phyloP scores from a whole-genome alignment of 64 coral and sea anemone genomes.

The Montipora sp. region DNA sequence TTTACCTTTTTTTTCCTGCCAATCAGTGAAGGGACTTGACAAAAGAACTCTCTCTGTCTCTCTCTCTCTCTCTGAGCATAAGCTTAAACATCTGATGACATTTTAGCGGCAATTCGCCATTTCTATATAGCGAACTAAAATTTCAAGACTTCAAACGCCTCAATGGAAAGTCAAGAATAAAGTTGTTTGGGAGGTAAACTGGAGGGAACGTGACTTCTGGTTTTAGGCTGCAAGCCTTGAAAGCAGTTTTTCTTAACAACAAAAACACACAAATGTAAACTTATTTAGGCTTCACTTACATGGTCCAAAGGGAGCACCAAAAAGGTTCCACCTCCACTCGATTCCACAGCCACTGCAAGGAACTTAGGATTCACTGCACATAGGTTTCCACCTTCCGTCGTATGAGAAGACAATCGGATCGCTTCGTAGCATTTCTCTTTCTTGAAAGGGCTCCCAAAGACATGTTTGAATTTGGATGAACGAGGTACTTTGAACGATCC shows the following conservation, averaged over 20 bases:
- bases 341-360: conserved; percentile 94
- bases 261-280: not conserved
- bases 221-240: not conserved
- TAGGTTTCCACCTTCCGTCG: conserved; percentile 88
- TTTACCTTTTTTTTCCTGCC: not conserved
- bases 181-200: conserved; percentile 17
- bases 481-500: conserved; percentile 81
- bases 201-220: not conserved
- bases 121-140: not conserved
- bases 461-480: conserved; percentile 93
- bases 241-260: not conserved
- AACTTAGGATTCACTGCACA: conserved; percentile 99
- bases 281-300: conserved; percentile 15
- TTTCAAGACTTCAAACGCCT: not conserved
- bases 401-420: conserved; percentile 83
- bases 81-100: no score
- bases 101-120: not conserved
- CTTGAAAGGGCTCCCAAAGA: conserved; percentile 86
- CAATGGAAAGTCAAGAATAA: not conserved
- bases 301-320: conserved; percentile 84
- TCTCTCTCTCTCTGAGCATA: no score
- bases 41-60: not conserved
- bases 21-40: not conserved
- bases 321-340: conserved; percentile 86
- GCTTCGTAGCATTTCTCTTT: conserved; percentile 96